Conservation (phyloP, 2,113 vertebrate genomes). For the Budorcas taxicolor region DNA sequence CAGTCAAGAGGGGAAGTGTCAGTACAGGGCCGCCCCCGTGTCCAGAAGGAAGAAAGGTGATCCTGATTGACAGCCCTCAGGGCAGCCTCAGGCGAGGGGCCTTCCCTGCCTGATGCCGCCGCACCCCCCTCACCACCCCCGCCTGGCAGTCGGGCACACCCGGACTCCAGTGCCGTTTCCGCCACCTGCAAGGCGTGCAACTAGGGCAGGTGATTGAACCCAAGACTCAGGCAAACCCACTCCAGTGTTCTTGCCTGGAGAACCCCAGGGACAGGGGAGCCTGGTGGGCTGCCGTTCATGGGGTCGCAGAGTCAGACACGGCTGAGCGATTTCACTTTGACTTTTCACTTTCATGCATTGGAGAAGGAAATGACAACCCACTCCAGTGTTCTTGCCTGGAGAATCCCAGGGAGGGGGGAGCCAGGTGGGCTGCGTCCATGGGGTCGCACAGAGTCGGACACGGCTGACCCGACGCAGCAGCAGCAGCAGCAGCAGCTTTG, state of each 20-base stretch:
- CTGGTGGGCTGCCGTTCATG: no score
- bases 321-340: background rate
- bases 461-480: background rate
- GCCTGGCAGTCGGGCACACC: background rate
- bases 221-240: background rate
- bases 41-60: background rate
- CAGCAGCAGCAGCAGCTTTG: background rate
- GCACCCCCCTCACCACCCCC: background rate
- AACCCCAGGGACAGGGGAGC: no score
- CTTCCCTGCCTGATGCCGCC: background rate
- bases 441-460: no score
- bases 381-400: no score
- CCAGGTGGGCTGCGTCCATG: no score
- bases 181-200: background rate
- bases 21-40: fast-evolving
- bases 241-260: no score
- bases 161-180: background rate
- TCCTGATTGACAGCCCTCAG: background rate
- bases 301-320: no score
- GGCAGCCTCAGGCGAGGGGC: background rate
- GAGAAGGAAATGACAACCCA: no score
- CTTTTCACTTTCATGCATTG: no score
- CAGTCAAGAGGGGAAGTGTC: fast-evolving
- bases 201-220: background rate
- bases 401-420: no score